These are phyloP conservation scores for Bombus balteatus DNA, from an alignment of 1,140 invertebrate species.

Conservation along the genomic window DNA sequence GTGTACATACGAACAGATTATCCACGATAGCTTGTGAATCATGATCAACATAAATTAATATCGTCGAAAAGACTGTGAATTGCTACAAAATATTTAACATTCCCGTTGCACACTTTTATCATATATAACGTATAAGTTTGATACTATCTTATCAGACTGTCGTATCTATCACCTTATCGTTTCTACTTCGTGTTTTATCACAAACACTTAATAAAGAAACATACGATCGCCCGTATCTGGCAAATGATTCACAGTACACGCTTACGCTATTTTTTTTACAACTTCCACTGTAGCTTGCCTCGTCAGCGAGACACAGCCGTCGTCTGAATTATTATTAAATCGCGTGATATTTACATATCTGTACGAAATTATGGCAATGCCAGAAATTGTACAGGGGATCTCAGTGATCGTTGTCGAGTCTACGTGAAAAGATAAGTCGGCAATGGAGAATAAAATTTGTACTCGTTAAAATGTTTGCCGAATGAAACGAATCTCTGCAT, in stretches of 20 bases:
- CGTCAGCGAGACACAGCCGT: neutral
- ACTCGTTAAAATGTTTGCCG: no score
- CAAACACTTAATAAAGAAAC: neutral
- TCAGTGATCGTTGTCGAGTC: no score
- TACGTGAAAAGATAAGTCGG: no score
- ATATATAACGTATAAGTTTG: no score
- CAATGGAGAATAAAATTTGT: no score
- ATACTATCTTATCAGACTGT: neutral
- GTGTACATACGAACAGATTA: neutral
- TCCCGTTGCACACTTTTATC: no score
- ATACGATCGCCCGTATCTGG: neutral
- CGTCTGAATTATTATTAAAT: neutral
- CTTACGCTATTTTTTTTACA: neutral
- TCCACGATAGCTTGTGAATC: neutral
- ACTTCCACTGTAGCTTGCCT: neutral
- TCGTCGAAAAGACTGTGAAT: neutral
- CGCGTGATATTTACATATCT: neutral
- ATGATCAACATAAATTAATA: conserved; percentile 8
- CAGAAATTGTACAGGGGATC: no score
- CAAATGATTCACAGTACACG: neutral
- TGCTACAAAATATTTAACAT: neutral
- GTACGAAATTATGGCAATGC: neutral
- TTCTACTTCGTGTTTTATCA: neutral
- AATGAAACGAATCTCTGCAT: neutral
- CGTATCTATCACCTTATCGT: neutral